Conservation (phyloP, 30 jellyfish, hydroid and myxozoan genomes). For the Calvadosia cruxmelitensis region DNA sequence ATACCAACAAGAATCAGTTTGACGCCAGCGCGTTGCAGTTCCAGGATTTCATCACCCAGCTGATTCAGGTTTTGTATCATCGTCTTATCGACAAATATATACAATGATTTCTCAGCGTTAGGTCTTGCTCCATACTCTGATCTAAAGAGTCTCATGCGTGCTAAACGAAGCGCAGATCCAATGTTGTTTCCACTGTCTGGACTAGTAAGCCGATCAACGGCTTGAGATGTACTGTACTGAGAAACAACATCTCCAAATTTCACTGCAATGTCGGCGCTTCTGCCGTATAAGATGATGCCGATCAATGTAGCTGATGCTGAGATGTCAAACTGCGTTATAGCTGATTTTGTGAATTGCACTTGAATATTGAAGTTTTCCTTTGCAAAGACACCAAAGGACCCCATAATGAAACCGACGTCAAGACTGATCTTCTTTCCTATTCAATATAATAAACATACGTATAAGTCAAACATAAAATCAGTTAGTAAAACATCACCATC, state of each 20-base stretch:
- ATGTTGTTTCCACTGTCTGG: constrained; percentile 16
- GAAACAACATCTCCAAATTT: constrained; percentile 11
- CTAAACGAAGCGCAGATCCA: constrained; percentile 16
- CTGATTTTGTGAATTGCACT: constrained; percentile 9
- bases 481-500: too few species aligned
- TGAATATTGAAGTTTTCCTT: constrained; percentile 5
- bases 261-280: constrained; percentile 13
- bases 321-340: constrained; percentile 14
- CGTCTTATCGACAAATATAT: constrained; percentile 26
- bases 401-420: constrained; percentile 27
- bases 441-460: too few species aligned
- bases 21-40: constrained; percentile 28
- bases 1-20: constrained; percentile 30
- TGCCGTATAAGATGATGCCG: constrained; percentile 33
- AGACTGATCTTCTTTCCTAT: too few species aligned
- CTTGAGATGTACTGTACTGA: neutral
- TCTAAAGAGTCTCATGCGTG: constrained; percentile 18
- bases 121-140: constrained; percentile 16
- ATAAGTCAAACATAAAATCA: too few species aligned
- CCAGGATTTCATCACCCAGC: constrained; percentile 9
- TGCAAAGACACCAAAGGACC: constrained; percentile 9
- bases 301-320: constrained; percentile 12
- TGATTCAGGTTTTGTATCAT: constrained; percentile 5
- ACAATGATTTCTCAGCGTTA: constrained; percentile 21
- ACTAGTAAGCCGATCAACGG: constrained; percentile 5